phyloP scores from a whole-genome alignment of 1,140 invertebrate genomes.

The Monomorium pharaonis region DNA sequence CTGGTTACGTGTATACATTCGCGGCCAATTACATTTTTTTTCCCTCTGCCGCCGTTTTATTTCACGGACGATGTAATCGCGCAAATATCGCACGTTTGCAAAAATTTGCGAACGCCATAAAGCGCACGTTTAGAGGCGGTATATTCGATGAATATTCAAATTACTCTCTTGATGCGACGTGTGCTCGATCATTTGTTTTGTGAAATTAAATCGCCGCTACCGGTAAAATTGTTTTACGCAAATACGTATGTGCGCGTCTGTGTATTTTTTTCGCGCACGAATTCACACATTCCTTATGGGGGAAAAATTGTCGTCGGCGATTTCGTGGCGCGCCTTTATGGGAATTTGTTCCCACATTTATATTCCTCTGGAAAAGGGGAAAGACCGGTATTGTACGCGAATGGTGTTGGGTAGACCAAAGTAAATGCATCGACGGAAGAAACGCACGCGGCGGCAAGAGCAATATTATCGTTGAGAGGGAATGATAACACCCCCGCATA shows the following conservation, averaged over 20 bases:
- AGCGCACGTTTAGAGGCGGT: constrained; percentile 40
- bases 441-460: constrained; percentile 67
- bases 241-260: neutral
- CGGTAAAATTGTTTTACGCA: constrained; percentile 40
- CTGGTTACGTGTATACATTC: constrained; percentile 20
- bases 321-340: constrained; percentile 32
- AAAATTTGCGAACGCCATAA: constrained; percentile 34
- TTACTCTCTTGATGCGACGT: constrained; percentile 37
- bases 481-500: constrained; percentile 77
- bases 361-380: constrained; percentile 31
- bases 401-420: constrained; percentile 58
- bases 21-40: constrained; percentile 23
- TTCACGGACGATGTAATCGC: constrained; percentile 21
- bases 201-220: constrained; percentile 23
- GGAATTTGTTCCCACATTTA: constrained; percentile 51
- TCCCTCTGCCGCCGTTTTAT: neutral
- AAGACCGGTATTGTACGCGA: constrained; percentile 32
- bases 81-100: constrained; percentile 31
- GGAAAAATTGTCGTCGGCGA: constrained; percentile 10
- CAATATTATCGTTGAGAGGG: constrained; percentile 78
- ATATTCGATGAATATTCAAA: constrained; percentile 47
- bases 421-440: constrained; percentile 63
- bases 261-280: neutral
- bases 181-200: constrained; percentile 31
- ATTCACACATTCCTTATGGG: neutral